Evolutionary conservation across 2,113 vertebrate species (phyloP), one percentile per base, ranked within the genome.

Genomic region (Struthio camelus): DNA sequence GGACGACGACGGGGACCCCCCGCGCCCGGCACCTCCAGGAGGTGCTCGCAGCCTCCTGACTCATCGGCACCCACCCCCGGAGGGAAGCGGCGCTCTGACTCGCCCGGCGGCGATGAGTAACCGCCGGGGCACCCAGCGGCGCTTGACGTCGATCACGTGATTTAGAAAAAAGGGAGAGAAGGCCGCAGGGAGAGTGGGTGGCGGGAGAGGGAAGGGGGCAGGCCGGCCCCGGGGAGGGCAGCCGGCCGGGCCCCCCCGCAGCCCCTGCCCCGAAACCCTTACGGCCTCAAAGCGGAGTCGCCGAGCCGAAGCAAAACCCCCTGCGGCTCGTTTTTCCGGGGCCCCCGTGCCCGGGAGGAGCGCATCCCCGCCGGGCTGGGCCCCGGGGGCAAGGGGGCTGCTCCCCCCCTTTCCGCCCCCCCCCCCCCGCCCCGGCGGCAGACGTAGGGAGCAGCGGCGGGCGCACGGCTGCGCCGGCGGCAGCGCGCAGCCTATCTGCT

Each of bases 51-150:
- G 22, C 23, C 56, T 82, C 65, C 67, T 96, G 95, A 94, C 11
- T 96, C 95, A 96, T 82, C 18, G 14, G 44, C 70, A 25, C 87
- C 92, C 89, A 34, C 94, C 95, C 94, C 91, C 95, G 20, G 75
- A 51, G 85, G 93, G 18, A 89, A 70, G 69, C 48, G 53, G 75
- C 0, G 16, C 92, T 69, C 30, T 70, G 80, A 82, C 92, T 24
- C 5, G 73, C 70, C 10, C 11, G 40, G 11, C 9, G 23, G 36
- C 75, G 88, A 85, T 95, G 95, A 96, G 87, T 94, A 95, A 96
- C 28, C 46, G 46, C 46, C 46, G 46, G 46, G 61, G 79, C 77
- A 5, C 64, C 42, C 34, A 32, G 40, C 32, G n/a, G 40, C 32
- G 64, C 14, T 94, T 71, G 86, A 36, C 58, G 44, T 85, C 88